A percentile compares a stretch with the other conserved stretches of the same genome.
phyloP scores from a whole-genome alignment of 2,888 invertebrate species.

The Lymantria monacha region DNA sequence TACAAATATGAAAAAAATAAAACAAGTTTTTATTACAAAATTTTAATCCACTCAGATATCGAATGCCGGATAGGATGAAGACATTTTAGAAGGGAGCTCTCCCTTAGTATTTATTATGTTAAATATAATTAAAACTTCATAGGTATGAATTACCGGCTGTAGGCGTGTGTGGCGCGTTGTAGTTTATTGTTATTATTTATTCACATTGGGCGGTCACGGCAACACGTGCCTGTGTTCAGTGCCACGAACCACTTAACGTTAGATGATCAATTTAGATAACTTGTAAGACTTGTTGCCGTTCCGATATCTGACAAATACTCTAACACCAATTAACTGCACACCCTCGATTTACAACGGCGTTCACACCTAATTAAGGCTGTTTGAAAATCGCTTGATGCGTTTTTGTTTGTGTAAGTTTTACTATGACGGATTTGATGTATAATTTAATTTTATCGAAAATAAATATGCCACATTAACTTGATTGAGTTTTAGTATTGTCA shows the following conservation, averaged over 20 bases:
- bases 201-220: conserved; percentile 45
- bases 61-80: too few relatives aligned
- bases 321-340: conserved; percentile 46
- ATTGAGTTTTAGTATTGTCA: too few relatives aligned
- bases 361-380: too few relatives aligned
- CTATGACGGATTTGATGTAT: too few relatives aligned
- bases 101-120: conserved; percentile 21
- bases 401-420: too few relatives aligned
- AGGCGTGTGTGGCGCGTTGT: conserved; percentile 23
- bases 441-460: too few relatives aligned
- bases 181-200: conserved; percentile 55
- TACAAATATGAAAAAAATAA: too few relatives aligned
- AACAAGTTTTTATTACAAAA: too few relatives aligned
- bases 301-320: conserved; percentile 37
- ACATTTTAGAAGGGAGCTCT: neutral
- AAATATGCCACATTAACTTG: too few relatives aligned
- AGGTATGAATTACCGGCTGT: conserved; percentile 49
- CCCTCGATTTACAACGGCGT: conserved; percentile 21
- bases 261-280: conserved; percentile 29
- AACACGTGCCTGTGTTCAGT: conserved; percentile 42
- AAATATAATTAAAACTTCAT: conserved; percentile 38
- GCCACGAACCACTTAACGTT: conserved; percentile 48
- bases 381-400: too few relatives aligned
- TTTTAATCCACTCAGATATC: neutral
- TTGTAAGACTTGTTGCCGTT: conserved; percentile 25